These are phyloP conservation scores for Pocillopora grandis DNA, from an alignment of 92 coral and sea anemone species.

Conservation along the genomic window DNA sequence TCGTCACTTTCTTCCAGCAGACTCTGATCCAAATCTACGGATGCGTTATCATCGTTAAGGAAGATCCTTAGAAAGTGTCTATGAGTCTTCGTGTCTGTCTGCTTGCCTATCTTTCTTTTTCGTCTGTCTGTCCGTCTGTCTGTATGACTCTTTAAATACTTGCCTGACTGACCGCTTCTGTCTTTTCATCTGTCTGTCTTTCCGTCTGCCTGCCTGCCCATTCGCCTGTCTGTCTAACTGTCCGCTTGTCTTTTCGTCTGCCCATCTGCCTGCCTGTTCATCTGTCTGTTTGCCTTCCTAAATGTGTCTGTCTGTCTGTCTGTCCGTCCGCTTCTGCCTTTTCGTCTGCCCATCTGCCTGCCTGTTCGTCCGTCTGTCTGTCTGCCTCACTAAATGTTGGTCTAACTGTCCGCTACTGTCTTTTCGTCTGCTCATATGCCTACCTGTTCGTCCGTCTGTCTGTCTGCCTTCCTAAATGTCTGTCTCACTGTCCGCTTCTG, in stretches of 20 bases:
- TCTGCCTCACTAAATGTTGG: too few species aligned
- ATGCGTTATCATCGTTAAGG: conserved; percentile 31
- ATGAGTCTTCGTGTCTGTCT: background rate
- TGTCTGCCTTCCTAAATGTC: background rate
- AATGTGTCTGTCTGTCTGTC: background rate
- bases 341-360: background rate
- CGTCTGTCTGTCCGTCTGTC: background rate
- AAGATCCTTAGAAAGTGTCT: background rate
- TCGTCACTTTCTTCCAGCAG: conserved; percentile 38
- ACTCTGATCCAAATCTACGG: conserved; percentile 43
- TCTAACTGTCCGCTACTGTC: too few species aligned
- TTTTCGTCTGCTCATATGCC: too few species aligned
- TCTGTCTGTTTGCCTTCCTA: background rate
- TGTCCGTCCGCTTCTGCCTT: background rate
- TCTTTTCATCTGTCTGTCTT: too few species aligned
- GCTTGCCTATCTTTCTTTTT: background rate
- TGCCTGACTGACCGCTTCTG: too few species aligned
- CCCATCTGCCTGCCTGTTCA: background rate
- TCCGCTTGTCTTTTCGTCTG: background rate
- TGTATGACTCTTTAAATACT: too few species aligned
- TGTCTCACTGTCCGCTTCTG: background rate
- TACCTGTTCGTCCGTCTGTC: background rate
- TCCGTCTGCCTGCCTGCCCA: background rate
- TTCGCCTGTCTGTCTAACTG: background rate
- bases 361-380: too few species aligned